Conservation (phyloP, 2,888 invertebrate genomes). For the Phymatocera aterrima region DNA sequence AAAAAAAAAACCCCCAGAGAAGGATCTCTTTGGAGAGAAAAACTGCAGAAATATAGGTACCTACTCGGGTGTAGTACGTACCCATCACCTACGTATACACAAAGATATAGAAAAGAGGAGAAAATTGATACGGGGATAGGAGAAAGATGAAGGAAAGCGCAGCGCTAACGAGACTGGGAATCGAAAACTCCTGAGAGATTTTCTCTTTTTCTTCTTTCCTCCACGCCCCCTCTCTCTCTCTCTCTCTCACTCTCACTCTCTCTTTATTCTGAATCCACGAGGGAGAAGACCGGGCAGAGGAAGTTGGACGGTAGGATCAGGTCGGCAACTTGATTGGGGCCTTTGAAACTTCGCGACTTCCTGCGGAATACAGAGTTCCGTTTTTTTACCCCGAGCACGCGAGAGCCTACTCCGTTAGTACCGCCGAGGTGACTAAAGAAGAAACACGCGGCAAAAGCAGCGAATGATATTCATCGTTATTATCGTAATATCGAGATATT, state of each 20-base stretch:
- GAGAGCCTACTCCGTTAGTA: background rate
- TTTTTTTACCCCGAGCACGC: slow-evolving; percentile 28
- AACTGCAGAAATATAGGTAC: background rate
- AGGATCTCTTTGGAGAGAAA: background rate
- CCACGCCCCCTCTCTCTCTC: background rate
- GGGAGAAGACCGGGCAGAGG: background rate
- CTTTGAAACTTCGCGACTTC: slow-evolving; percentile 42
- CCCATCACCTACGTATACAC: too few relatives aligned
- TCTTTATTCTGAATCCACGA: background rate
- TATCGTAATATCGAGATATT: too few relatives aligned
- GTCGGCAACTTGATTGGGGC: slow-evolving; percentile 42
- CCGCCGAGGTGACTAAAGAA: background rate
- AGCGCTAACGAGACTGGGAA: slow-evolving; percentile 41
- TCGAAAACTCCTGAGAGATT: slow-evolving; percentile 41
- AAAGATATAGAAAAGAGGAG: background rate
- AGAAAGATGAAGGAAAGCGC: background rate
- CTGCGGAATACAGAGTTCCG: slow-evolving; percentile 36
- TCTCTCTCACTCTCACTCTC: background rate
- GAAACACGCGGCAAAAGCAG: background rate
- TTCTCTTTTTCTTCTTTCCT: background rate
- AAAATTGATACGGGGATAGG: background rate
- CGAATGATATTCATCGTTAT: background rate
- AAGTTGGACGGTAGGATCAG: slow-evolving; percentile 34
- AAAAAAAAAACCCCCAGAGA: background rate
- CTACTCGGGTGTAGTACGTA: too few relatives aligned